Base-by-base conservation (phyloP, 2,888 invertebrate genomes). In the Thecophora atra region DNA sequence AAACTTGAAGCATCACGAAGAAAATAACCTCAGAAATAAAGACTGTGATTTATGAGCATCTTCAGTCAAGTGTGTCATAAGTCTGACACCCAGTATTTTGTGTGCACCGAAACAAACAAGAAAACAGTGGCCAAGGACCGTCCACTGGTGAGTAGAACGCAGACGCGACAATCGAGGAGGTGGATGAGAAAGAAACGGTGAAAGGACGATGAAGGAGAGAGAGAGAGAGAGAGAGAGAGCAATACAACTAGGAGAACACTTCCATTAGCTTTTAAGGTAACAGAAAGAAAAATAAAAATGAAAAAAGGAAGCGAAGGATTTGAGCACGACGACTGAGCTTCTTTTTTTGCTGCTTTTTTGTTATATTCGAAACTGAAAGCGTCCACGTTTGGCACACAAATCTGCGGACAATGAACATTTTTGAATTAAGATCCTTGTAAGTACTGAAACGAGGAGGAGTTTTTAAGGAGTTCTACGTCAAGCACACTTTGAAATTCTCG, bases 61-160 rank as follows among this genome's bases (percentile, higher is more conserved):
- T 71, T 71, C 66, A 60, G 28, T 71, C 71, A 71, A 71, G 71
- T 56, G 60, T 66, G 66, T 71, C 66, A 71, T 71, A 71, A 71
- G 71, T 60, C 66, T 26, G 44, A 58, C 44, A 71, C 67, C 56
- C 30, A 24, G 30, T 30, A 60, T 60, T 60, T 60, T n/a, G 26
- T 47, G 65, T 65, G 28, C 28, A 21, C 51, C 26, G 37, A 19
- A n/a, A n/a, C n/a, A n/a, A n/a, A n/a, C 4, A 28, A 62, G 19
- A 6, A 28, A n/a, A 19, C 13, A 17, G n/a, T n/a, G 30, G 47
- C 24, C 54, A 13, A 37, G 28, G 42, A 37, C 52, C 30, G 54
- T 52, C 51, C 26, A 65, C n/a, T 13, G 26, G 19, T 1, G 52
- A 30, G 28, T 11, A 26, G 8, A 37, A 42, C 21, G 19, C 21